A percentile compares a stretch with the other conserved stretches of the same genome.
phyloP scores from a whole-genome alignment of 2,888 invertebrate genomes.

The Hedychridium roseum region DNA sequence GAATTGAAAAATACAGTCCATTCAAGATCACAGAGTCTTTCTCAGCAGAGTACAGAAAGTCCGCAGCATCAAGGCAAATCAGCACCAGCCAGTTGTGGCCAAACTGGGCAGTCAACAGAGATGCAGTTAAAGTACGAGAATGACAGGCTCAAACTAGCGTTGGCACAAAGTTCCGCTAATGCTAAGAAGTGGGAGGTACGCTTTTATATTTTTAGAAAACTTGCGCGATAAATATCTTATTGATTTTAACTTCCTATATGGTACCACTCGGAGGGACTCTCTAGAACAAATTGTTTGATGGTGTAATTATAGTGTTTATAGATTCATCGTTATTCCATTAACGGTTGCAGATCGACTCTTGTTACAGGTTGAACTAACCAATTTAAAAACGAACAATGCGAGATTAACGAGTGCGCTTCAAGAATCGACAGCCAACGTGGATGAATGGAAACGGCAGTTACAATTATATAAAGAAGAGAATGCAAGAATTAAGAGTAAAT shows the following conservation, averaged over 20 bases:
- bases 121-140: constrained; percentile 97
- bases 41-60: constrained; percentile 67
- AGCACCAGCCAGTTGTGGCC: constrained; percentile 46
- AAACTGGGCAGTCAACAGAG: constrained; percentile 67
- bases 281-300: too few species aligned
- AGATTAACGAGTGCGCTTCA: constrained; percentile 94
- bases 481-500: constrained; percentile 79
- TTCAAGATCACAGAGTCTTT: constrained; percentile 59
- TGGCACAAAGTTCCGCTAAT: constrained; percentile 96
- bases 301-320: too few species aligned
- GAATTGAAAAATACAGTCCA: constrained; percentile 59
- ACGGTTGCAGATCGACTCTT: too few species aligned
- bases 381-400: constrained; percentile 94
- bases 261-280: too few species aligned
- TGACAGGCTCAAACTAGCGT: constrained; percentile 91
- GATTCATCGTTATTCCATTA: too few species aligned
- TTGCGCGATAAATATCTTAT: too few species aligned
- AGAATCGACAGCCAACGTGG: constrained; percentile 95
- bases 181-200: constrained; percentile 94
- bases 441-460: constrained; percentile 97
- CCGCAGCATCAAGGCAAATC: constrained; percentile 70
- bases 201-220: neutral
- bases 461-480: constrained; percentile 93
- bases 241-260: too few species aligned
- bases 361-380: constrained; percentile 82